Evolutionary conservation across 2,797 vertebrate species (phyloP), one percentile per base, ranked within the genome.

Genomic region (Gastrophryne carolinensis): DNA sequence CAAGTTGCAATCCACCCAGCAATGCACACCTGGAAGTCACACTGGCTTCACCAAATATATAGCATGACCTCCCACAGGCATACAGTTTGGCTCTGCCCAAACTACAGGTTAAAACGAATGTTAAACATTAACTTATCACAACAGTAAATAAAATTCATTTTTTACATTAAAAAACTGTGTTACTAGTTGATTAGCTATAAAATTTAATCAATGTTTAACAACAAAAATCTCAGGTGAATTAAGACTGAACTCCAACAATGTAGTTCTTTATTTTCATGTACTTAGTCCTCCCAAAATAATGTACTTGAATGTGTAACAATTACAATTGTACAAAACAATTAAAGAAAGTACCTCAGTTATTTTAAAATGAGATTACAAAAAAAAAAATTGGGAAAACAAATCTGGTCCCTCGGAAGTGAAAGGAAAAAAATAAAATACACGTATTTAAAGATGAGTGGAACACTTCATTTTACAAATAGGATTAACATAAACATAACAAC

Each of bases 261-360:
- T 94, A 95, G 90, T 94, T 91, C 91, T 99, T 98, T 99, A 98
- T 99, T 98, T 94, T 92, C 85, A 85, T 92, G 89, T 92, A 96
- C 89, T 95, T 95, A 92, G 90, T 96, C 94, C 92, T 96, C 95
- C 94, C 94, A 97, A 96, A 97, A 93, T 94, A 96, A 95, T 94
- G 93, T 95, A 94, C 93, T 94, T 93, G 96, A 98, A 98, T 96
- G 96, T 94, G 91, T 96, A 96, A 98, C 97, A 98, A 95, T 98
- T 98, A 98, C 95, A 98, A 63, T 97, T 94, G 94, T 98, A 98
- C 94, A 98, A 98, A 98, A 95, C 95, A 95, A 96, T 94, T 95
- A 97, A 97, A 96, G 94, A 98, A 98, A 98, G 97, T 99, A 99
- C 97, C 97, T 98, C 94, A 91, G 95, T 97, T 96, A 97, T 95